Evolutionary conservation across 2,888 invertebrate species (phyloP).

Genomic region (Hyppa rectilinea): DNA sequence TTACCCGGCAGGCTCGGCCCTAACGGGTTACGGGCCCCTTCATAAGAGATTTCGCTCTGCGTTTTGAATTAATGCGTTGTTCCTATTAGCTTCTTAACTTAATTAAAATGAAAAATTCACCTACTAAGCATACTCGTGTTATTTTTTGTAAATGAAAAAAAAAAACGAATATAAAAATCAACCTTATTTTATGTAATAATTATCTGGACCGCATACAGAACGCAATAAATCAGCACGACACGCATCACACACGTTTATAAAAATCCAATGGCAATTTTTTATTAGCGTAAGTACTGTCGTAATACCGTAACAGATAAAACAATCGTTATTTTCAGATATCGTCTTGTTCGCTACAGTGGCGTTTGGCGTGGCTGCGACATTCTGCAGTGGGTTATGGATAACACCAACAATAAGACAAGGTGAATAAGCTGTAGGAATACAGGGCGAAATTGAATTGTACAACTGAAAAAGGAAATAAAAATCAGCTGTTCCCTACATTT

Average conservation of each 20-base stretch:
- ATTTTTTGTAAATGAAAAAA: not conserved
- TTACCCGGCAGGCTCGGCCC: too few relatives aligned
- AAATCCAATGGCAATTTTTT: not conserved
- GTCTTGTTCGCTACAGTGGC: constrained; percentile 93
- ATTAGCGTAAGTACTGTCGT: not conserved
- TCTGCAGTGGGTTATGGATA: constrained; percentile 95
- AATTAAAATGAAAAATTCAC: not conserved
- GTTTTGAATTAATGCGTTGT: not conserved
- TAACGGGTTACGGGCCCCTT: too few relatives aligned
- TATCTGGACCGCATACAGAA: not conserved
- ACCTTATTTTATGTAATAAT: too few relatives aligned
- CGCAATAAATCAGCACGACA: too few relatives aligned
- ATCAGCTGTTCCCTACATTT: too few relatives aligned
- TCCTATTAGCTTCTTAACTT: not conserved
- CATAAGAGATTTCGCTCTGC: not conserved
- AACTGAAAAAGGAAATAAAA: too few relatives aligned
- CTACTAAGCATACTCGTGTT: not conserved
- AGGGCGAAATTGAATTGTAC: too few relatives aligned
- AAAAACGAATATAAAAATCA: not conserved
- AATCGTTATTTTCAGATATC: constrained; percentile 86
- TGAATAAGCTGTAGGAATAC: constrained; percentile 74
- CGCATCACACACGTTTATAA: too few relatives aligned
- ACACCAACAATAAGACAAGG: constrained; percentile 94
- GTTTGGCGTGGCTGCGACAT: constrained; percentile 95
- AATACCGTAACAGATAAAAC: not conserved